Conservation (phyloP, 2,888 invertebrate species). For the Cephus runcator region DNA sequence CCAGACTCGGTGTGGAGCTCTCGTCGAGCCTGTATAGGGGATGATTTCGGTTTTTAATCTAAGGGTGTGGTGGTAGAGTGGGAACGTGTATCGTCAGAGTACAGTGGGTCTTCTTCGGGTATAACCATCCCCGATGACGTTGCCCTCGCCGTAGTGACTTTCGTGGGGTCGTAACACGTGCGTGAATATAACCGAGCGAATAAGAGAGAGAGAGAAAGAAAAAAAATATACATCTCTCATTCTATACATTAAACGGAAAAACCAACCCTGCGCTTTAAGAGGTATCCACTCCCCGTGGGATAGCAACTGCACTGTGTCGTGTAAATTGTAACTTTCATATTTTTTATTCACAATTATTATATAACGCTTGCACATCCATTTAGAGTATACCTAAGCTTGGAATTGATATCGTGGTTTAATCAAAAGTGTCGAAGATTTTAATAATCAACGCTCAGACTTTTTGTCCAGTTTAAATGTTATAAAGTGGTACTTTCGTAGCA, state of each 20-base stretch:
- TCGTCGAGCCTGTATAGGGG: neutral
- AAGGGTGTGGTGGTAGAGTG: conserved; percentile 57
- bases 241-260: neutral
- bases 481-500: neutral
- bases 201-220: neutral
- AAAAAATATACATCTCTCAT: neutral
- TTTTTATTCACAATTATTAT: neutral
- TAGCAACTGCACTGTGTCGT: neutral
- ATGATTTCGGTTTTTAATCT: conserved; percentile 58
- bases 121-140: conserved; percentile 27
- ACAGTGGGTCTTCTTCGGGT: conserved; percentile 20
- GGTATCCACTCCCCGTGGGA: neutral
- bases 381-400: neutral
- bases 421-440: neutral
- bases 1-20: neutral
- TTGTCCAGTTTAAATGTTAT: neutral
- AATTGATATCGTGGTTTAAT: neutral
- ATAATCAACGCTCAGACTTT: neutral
- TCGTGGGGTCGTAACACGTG: conserved; percentile 54
- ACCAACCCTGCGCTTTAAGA: conserved; percentile 7
- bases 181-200: conserved; percentile 28
- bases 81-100: conserved; percentile 32
- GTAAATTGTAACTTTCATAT: neutral
- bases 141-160: conserved; percentile 45
- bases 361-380: neutral